Evolutionary conservation across 2,113 vertebrate genomes (phyloP), one percentile per base, ranked within the genome.

Genomic region (Petrocephalus zakoni): DNA sequence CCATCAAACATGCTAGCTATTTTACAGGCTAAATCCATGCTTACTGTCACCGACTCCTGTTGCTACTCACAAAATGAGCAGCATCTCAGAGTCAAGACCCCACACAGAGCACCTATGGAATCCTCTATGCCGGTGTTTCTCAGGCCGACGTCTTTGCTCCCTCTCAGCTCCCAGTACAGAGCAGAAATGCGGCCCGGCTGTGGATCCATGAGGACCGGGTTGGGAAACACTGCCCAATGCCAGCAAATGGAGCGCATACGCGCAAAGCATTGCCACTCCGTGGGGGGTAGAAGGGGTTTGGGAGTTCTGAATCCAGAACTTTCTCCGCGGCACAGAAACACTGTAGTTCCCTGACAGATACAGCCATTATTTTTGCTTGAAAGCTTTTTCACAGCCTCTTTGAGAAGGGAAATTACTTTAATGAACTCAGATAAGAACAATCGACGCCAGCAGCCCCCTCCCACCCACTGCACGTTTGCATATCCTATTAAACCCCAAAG

Each of bases 391-490:
- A 75, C 85, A 88, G 88, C n/a, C 68, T 88, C 86, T 91, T 90
- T 90, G 90, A 90, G 88, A 91, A 88, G 68, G 90, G 87, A 90
- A 92, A 68, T 88, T 90, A 83, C 34, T 88, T 91, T 90, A 89
- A 92, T 88, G 49, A 94, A 92, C 8, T 88, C 68, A 68, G 42
- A 92, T 89, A 90, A 90, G 64, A 92, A 90, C 68, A 88, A 88
- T 82, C 58, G 90, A 88, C 88, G 91, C 53, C 64, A 87, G 68
- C 87, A 89, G 86, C 90, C 55, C 53, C 90, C 83, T 13, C 9
- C 6, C 15, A 2, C 11, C 34, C 13, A n/a, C 56, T 61, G 61
- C 22, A 88, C 92, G 19, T 93, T 92, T 90, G 68, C 93, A 93
- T 88, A 91, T 90, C 56, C 75, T 90, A 91, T 92, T 91, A 91